These are phyloP conservation scores for Polylopha cassiicola DNA, from an alignment of 2,888 invertebrate genomes.

Conservation along the genomic window DNA sequence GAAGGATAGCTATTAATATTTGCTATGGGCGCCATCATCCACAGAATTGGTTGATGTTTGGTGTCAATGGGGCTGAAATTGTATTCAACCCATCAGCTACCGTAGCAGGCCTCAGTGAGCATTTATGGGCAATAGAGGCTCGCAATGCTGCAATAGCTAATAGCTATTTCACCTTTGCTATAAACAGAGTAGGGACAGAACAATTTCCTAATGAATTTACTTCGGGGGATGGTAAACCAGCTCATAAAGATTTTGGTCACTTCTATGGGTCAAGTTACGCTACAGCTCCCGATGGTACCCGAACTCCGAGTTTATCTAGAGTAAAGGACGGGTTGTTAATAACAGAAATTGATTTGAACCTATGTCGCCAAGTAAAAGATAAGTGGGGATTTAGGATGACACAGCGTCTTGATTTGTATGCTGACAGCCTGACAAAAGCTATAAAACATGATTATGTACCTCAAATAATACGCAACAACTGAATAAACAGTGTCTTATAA, in stretches of 20 bases:
- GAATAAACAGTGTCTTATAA: no score
- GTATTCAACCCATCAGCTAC: constrained; percentile 99
- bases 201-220: constrained; percentile 80
- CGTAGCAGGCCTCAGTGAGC: constrained; percentile 87
- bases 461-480: constrained; percentile 41
- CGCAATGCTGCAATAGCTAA: constrained; percentile 98
- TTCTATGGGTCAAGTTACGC: constrained; percentile 98
- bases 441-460: constrained; percentile 49
- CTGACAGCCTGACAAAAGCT: constrained; percentile 79
- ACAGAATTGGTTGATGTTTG: constrained; percentile 98
- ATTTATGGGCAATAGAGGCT: constrained; percentile 97
- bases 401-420: constrained; percentile 94
- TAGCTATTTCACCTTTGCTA: constrained; percentile 94
- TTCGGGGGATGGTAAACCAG: constrained; percentile 81
- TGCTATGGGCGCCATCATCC: constrained; percentile 99
- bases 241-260: constrained; percentile 94
- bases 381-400: constrained; percentile 98
- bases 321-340: constrained; percentile 90
- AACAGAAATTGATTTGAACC: constrained; percentile 93
- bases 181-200: constrained; percentile 96
- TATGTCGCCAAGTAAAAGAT: constrained; percentile 96
- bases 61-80: constrained; percentile 98
- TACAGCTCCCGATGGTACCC: constrained; percentile 93
- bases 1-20: constrained; percentile 95
- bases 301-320: constrained; percentile 92